phyloP scores from a whole-genome alignment of 2,797 vertebrate genomes.

The Thunnus albacares region DNA sequence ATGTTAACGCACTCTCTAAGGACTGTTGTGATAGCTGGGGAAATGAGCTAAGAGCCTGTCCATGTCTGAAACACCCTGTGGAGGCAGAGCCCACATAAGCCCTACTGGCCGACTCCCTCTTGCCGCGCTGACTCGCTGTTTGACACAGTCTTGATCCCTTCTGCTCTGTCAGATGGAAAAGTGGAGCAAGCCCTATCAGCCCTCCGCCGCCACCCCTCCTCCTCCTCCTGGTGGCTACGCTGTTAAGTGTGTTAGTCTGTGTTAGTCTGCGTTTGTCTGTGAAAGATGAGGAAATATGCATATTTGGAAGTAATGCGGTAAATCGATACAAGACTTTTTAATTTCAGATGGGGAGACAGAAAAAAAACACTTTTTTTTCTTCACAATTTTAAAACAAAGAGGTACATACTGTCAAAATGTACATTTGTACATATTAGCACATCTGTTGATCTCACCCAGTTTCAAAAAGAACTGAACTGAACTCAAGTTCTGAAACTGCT shows the following conservation, averaged over 20 bases:
- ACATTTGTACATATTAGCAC: neutral
- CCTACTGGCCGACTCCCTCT: constrained; percentile 75
- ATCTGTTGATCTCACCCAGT: neutral
- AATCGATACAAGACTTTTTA: neutral
- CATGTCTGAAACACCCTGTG: constrained; percentile 52
- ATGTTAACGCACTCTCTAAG: constrained; percentile 37
- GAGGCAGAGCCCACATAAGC: constrained; percentile 74
- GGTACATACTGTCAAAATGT: neutral
- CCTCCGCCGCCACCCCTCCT: constrained; percentile 19
- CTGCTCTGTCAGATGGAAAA: constrained; percentile 85
- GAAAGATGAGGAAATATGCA: neutral
- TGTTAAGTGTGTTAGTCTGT: constrained; percentile 50
- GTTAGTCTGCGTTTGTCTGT: constrained; percentile 9
- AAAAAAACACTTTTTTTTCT: neutral
- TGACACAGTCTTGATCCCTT: constrained; percentile 83
- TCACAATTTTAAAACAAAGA: neutral
- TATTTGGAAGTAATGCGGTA: neutral
- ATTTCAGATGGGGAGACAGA: neutral
- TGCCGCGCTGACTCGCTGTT: constrained; percentile 67
- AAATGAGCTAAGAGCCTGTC: constrained; percentile 63
- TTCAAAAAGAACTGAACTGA: neutral
- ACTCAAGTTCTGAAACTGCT: neutral
- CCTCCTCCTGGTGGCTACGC: constrained; percentile 58
- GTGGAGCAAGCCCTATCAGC: constrained; percentile 80
- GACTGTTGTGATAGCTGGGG: constrained; percentile 49